A percentile compares a stretch with the other conserved stretches of the same genome.
Conservation (phyloP, 2,888 invertebrate genomes). For the Limnephilus rhombicus region DNA sequence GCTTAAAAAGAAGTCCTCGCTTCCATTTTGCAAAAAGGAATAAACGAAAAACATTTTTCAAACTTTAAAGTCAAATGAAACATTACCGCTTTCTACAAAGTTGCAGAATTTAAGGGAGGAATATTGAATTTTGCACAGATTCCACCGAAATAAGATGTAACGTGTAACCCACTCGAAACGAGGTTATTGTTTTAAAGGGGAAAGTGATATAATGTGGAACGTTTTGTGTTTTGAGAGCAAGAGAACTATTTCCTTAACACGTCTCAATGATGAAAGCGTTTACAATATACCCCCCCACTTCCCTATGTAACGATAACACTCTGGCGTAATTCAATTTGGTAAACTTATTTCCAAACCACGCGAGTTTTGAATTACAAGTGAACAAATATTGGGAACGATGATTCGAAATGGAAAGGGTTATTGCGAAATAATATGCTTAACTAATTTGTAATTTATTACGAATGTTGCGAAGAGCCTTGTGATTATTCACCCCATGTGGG, state of each 20-base stretch:
- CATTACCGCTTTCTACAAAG: not conserved
- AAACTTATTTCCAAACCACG: conserved; percentile 61
- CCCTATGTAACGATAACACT: conserved; percentile 54
- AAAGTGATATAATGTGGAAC: conserved; percentile 58
- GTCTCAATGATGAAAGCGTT: conserved; percentile 48
- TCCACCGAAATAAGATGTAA: not conserved
- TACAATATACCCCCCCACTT: conserved; percentile 48
- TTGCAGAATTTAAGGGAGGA: not conserved
- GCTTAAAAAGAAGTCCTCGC: not conserved
- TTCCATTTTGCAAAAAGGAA: not conserved
- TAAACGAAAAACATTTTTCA: not conserved
- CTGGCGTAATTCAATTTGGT: conserved; percentile 61
- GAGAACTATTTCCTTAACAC: conserved; percentile 63
- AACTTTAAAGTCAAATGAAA: not conserved
- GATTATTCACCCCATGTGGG: not conserved
- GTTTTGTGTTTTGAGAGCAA: conserved; percentile 38
- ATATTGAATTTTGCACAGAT: not conserved
- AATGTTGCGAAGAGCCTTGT: not conserved
- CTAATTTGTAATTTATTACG: not conserved
- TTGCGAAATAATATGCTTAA: not conserved
- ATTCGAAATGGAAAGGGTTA: conserved; percentile 9
- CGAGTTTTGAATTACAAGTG: conserved; percentile 35
- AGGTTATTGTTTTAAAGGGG: conserved; percentile 65
- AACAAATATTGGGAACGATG: conserved; percentile 40
- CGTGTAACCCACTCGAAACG: not conserved